Base-by-base conservation (phyloP, 2,797 vertebrate genomes). In the Sebastes kiyomatsui region DNA sequence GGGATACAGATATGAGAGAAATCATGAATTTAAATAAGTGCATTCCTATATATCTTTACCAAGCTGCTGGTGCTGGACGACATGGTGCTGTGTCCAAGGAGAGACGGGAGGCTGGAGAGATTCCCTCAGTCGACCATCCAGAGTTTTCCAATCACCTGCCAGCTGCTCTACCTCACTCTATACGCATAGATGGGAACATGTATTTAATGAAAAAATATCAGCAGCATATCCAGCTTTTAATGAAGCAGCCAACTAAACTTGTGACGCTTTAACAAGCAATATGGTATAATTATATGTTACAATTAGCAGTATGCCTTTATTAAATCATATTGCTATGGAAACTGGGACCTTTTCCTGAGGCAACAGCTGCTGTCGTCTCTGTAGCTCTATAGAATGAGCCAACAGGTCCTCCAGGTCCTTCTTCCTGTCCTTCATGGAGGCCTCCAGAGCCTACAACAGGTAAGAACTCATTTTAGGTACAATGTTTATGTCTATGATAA, bases 81-180 rank as follows among this genome's bases (percentile, higher is more conserved):
- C 83, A 38, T 92, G 93, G 74, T 92, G 95, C n/a, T 92, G 93
- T 4, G 88, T 93, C 95, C 95, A 96, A 0, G 92, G 90, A 70
- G 93, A 91, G 22, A 87, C 42, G 0, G 94, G 75, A 0, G 85
- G 84, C 67, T 92, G 92, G 18, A 93, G 92, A 42, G 92, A 89
- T 46, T 96, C 96, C 85, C 95, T 95, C 65, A 96, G 74, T 42
- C 87, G 90, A 14, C 86, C 33, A 33, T 96, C 96, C 72, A 97
- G 90, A 58, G 90, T 84, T 90, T 96, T 97, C 96, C 96, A 97
- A 67, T 96, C 96, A 7, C 90, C 87, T 4, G 95, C 96, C 79
- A 97, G 86, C 92, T 96, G 93, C 77, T 96, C 96, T 52, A 96
- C 94, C 80, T 95, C 93, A 82, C 35, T 89, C 96, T 97, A 20